Percentiles rank a stretch among this genome's conserved stretches.
Evolutionary conservation across 2,113 vertebrate species (phyloP).

Genomic region (Tyrannus savana): DNA sequence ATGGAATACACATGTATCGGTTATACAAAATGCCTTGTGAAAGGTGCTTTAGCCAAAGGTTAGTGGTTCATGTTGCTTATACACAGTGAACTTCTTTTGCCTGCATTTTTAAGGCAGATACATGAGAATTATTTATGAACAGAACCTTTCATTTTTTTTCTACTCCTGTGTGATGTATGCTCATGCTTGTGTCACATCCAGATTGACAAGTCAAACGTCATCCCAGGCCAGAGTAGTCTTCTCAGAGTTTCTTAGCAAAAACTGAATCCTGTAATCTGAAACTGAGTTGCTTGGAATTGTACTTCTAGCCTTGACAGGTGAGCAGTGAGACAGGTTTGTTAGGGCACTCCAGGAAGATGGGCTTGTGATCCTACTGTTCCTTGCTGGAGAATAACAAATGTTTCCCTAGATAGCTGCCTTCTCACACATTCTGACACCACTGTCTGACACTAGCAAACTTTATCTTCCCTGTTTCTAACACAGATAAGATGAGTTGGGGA

Average conservation of each 20-base stretch:
- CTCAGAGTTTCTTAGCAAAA: neutral
- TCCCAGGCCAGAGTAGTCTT: neutral
- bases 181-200: neutral
- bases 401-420: neutral
- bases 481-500: neutral
- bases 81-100: neutral
- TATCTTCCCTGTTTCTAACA: neutral
- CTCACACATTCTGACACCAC: neutral
- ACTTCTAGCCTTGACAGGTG: neutral
- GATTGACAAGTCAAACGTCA: neutral
- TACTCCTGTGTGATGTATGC: neutral
- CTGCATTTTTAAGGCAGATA: neutral
- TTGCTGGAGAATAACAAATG: neutral
- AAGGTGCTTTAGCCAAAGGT: neutral
- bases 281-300: neutral
- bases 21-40: neutral
- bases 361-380: neutral
- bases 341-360: neutral
- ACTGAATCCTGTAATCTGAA: neutral
- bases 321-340: neutral
- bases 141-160: neutral
- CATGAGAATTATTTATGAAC: neutral
- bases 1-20: neutral
- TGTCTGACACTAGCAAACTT: neutral
- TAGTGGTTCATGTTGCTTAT: neutral